Evolutionary conservation across 2,113 vertebrate genomes (phyloP), one percentile per base, ranked within the genome.

Genomic region (Cynopterus brachyotis): DNA sequence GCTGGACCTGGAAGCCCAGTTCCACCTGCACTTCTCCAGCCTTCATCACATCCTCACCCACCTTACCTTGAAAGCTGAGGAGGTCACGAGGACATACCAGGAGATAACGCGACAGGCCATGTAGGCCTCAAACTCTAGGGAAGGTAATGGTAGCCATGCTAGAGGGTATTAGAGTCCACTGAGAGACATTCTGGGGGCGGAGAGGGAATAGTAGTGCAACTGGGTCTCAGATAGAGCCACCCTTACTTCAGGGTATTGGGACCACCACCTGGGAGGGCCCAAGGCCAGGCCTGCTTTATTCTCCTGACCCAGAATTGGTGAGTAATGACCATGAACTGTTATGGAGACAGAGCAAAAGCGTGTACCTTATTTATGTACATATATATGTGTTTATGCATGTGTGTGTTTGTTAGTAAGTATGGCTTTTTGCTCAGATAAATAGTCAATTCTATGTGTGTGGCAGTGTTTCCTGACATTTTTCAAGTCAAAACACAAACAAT

Each of bases 31-130:
- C 2, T 97, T 99, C 59, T 98, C n/a, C 1, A 99, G 99, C 13
- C 98, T 99, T 73, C 99, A 99, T 94, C 98, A 98, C 19, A 98
- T 99, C 94, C 98, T 99, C 82, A 98, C 96, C 1, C 95, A 98
- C 66, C 99, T 99, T 35, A 99, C 98, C 75, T 98, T 98, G 95
- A 98, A 98, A 97, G 99, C 99, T 3, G 98, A 99, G 3, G 98
- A 98, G 24, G 98, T 99, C 76, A 99, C 99, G 0, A 97, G 98
- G 7, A 99, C 98, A 96, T 99, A 99, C 97, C 98, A 99, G 98
- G 99, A 99, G 95, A 99, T 99, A 64, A 98, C 99, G 1, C 99
- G 99, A 75, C 66, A 98, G 69, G 91, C 98, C 83, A 92, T 84
- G 26, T 97, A 97, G 96, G 84, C 76, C 91, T 86, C 2, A 1